Base-by-base conservation (phyloP, 2,888 invertebrate genomes). In the Aphidoletes aphidimyza region DNA sequence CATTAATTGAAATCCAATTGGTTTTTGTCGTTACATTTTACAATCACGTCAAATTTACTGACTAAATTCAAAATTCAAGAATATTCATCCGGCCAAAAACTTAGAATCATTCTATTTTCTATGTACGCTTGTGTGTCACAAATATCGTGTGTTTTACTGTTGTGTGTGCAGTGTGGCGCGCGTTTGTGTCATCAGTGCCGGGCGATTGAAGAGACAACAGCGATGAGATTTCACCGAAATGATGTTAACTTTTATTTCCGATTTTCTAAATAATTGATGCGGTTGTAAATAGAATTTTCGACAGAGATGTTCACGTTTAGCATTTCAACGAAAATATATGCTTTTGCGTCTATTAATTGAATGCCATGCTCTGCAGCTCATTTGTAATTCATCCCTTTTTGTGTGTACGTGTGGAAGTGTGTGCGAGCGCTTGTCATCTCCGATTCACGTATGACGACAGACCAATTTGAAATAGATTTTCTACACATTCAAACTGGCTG, bases 1-100 rank as follows among this genome's bases (percentile, higher is more conserved):
- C 78, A 78, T 78, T 78, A 78, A 78, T 78, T 78, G 78, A 78
- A 78, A 78, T 78, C 78, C 78, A 78, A 78, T 78, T 78, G 78
- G 78, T 78, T 78, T 78, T 78, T 78, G 78, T 78, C 78, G 78
- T 78, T 78, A 81, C 19, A 81, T 81, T 81, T 37, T 19, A 30
- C 19, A 81, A 81, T 81, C 81, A 81, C 37, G 37, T 17, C 6
- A 78, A 54, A n/a, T 36, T 54, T 54, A 54, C 54, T 54, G 30
- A 30, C 69, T 69, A 9, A 69, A 69, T 69, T 30, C 30, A 69
- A 69, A 69, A 30, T 69, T 69, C 9, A 69, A 69, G 69, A 54
- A 54, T n/a, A 39, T 39, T 39, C 11, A 11, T 39, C n/a, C 39
- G 39, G 6, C 39, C 39, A 5, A 11, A 39, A 8, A 8, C 39